These are phyloP conservation scores for Drosophila sordidula DNA, from an alignment of 2,888 invertebrate genomes.

Conservation along the genomic window DNA sequence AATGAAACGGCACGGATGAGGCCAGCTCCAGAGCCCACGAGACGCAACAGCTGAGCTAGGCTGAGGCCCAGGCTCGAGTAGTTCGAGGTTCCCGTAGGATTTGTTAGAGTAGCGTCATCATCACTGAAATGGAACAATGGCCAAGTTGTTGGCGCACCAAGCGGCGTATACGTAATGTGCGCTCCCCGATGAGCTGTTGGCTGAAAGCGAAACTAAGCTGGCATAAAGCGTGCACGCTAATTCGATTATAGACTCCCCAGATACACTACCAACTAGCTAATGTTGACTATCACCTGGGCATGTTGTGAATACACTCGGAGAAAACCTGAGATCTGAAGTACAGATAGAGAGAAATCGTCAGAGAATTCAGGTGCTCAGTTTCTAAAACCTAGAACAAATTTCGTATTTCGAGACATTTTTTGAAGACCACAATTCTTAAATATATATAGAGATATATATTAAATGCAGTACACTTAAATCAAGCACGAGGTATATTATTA, in stretches of 20 bases:
- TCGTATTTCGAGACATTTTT: too few species aligned
- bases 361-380: too few species aligned
- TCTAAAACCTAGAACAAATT: too few species aligned
- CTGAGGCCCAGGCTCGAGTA: background rate
- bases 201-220: slow-evolving; percentile 1
- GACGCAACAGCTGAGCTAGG: slow-evolving; percentile 30
- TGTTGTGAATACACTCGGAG: background rate
- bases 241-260: slow-evolving; percentile 21
- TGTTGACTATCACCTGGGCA: background rate
- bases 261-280: background rate
- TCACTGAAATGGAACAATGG: background rate
- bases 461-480: too few species aligned
- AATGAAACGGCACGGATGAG: too few species aligned
- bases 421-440: too few species aligned
- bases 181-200: slow-evolving; percentile 2
- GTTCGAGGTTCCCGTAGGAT: background rate
- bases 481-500: too few species aligned
- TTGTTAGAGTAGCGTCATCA: background rate
- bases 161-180: slow-evolving; percentile 42
- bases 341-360: too few species aligned
- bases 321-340: background rate
- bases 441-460: too few species aligned
- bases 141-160: slow-evolving; percentile 8
- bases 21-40: slow-evolving; percentile 4
- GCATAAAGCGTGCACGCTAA: slow-evolving; percentile 21